Evolutionary conservation across 2,113 vertebrate genomes (phyloP).

Genomic region (Varanus komodoensis): DNA sequence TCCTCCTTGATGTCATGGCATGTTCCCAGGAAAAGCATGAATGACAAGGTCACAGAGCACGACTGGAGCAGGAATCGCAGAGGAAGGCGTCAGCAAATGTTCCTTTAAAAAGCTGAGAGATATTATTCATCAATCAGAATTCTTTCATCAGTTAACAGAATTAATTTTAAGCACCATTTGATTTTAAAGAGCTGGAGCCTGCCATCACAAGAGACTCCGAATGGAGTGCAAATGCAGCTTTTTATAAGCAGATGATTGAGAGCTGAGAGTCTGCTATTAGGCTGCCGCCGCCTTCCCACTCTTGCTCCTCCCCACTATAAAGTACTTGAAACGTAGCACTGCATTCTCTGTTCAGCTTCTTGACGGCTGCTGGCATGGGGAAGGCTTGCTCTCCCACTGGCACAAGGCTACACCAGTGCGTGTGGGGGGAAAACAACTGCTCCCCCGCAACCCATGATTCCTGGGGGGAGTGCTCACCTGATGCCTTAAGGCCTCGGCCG

Average conservation of each 20-base stretch:
- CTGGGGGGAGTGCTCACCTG: neutral
- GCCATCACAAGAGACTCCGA: neutral
- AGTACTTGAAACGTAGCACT: neutral
- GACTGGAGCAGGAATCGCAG: neutral
- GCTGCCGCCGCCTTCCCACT: neutral
- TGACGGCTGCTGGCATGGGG: neutral
- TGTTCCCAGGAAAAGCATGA: neutral
- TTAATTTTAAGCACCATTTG: conserved; percentile 57
- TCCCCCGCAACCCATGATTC: neutral
- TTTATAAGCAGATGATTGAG: conserved; percentile 22
- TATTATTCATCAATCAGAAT: conserved; percentile 42
- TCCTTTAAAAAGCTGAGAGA: conserved; percentile 35
- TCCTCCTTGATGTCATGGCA: neutral
- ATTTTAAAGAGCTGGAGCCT: conserved; percentile 32
- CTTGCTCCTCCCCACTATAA: neutral
- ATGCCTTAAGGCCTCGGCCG: neutral
- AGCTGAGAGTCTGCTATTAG: neutral
- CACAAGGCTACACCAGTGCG: neutral
- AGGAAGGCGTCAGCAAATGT: neutral
- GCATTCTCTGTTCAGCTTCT: neutral
- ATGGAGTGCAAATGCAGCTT: conserved; percentile 18
- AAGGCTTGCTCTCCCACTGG: neutral
- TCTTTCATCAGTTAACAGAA: conserved; percentile 29
- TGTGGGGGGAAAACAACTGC: neutral
- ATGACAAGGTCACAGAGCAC: neutral